Base-by-base conservation (phyloP, 2,797 vertebrate genomes). In the Poeciliopsis infans region DNA sequence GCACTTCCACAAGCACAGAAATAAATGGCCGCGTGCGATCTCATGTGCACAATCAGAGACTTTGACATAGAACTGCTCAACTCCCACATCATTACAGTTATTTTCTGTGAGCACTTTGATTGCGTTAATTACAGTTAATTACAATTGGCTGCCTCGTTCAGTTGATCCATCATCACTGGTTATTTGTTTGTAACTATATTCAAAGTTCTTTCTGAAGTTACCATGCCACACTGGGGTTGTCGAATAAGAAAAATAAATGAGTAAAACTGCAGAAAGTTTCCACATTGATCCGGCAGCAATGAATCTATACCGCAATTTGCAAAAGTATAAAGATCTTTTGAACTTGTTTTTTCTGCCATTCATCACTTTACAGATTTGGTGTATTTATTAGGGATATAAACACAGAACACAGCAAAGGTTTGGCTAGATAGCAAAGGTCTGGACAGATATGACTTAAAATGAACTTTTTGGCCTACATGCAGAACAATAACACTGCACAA, bases 41-140 rank as follows among this genome's bases (percentile, higher is more conserved):
- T 49, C 84, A 81, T 49, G 28, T 75, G 84, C 85, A 83, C 86
- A 84, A 85, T 85, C 86, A 69, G 64, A 82, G 70, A 90, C 76
- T 73, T 86, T 69, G 83, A 87, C 84, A 86, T 88, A 79, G 87
- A 90, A 88, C 23, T 78, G 83, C 79, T 64, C 76, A 91, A 79
- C 83, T 89, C 82, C 79, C 84, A 79, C 77, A 83, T 92, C 90
- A 91, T 92, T 90, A 87, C 51, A 86, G 87, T 85, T 88, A 80
- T 87, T 93, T 93, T 91, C 89, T 57, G 74, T 45, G 76, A 91
- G 89, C 76, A 76, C 91, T 92, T 90, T 94, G 92, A 95, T 94
- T 94, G 91, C 82, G 76, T 87, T 94, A 93, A 95, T 94, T 93
- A 88, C 39, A 90, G 85, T 90, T 94, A 93, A 94, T 41, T 41